Evolutionary conservation across 2,888 invertebrate species (phyloP).

Genomic region (Melinopterus prodromus): DNA sequence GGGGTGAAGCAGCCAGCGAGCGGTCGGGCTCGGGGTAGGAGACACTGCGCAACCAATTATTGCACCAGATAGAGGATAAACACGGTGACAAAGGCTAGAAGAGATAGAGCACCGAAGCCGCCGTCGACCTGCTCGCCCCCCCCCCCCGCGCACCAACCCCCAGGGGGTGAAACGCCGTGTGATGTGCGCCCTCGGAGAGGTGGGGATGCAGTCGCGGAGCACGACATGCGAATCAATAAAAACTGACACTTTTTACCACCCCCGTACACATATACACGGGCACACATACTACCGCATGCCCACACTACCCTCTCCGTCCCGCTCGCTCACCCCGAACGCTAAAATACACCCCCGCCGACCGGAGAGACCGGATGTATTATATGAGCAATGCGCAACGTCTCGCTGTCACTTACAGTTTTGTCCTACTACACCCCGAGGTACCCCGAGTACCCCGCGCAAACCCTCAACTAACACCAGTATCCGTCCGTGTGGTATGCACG

Average conservation of each 20-base stretch:
- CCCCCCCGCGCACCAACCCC: not conserved
- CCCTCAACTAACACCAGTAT: not conserved
- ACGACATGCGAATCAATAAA: conserved; percentile 57
- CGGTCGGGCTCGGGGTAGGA: not conserved
- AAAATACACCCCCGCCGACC: not conserved
- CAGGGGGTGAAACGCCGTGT: not conserved
- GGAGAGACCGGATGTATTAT: conserved; percentile 16
- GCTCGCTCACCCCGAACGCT: not conserved
- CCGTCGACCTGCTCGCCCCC: conserved; percentile 17
- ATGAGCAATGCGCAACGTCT: conserved; percentile 26
- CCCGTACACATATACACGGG: conserved; percentile 15
- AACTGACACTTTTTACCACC: conserved; percentile 55
- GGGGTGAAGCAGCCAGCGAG: not conserved
- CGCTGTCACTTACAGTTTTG: conserved; percentile 26
- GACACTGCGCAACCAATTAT: conserved; percentile 56
- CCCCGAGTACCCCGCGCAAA: not conserved
- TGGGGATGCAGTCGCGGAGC: conserved; percentile 39
- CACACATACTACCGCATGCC: conserved; percentile 8
- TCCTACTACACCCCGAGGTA: conserved; percentile 10
- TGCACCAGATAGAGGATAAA: conserved; percentile 57
- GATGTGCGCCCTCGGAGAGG: conserved; percentile 36
- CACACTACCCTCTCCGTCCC: conserved; percentile 18
- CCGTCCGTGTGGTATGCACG: not conserved
- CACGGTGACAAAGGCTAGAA: conserved; percentile 52
- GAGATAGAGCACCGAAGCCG: conserved; percentile 24